Percentiles rank a stretch among this genome's conserved stretches.
phyloP scores from a whole-genome alignment of 2,797 vertebrate species.

The Poecilia picta region DNA sequence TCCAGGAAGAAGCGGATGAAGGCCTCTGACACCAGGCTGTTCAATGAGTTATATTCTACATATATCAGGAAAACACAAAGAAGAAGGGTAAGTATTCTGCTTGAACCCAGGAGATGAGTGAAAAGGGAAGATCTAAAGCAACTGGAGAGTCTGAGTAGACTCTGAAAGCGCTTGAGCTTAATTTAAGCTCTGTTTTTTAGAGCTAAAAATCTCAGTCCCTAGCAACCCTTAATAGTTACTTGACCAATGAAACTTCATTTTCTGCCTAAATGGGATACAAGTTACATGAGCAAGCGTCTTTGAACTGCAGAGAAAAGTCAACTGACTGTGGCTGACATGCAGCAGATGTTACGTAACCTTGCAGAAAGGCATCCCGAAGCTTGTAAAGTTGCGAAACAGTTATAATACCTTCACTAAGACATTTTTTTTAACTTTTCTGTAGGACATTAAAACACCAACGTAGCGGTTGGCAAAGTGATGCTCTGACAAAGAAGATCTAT shows the following conservation, averaged over 20 bases:
- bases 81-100: not conserved
- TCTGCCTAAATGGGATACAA: too few relatives aligned
- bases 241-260: not conserved
- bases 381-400: not conserved
- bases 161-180: not conserved
- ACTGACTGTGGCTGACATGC: conserved; percentile 40
- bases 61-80: conserved; percentile 15
- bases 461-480: not conserved
- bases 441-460: not conserved
- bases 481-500: not conserved
- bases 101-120: not conserved
- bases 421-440: not conserved
- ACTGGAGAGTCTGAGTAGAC: not conserved
- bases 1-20: conserved; percentile 99
- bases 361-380: not conserved
- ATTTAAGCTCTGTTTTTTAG: not conserved
- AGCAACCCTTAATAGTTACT: not conserved
- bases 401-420: not conserved
- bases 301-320: conserved; percentile 21
- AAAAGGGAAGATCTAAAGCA: not conserved
- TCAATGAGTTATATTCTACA: conserved; percentile 94
- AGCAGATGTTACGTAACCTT: conserved; percentile 34
- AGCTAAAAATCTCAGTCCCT: not conserved
- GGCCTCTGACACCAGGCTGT: conserved; percentile 95
- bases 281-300: conserved; percentile 10